These are phyloP conservation scores for Irena cyanogastra DNA, from an alignment of 2,113 vertebrate genomes.

Conservation along the genomic window DNA sequence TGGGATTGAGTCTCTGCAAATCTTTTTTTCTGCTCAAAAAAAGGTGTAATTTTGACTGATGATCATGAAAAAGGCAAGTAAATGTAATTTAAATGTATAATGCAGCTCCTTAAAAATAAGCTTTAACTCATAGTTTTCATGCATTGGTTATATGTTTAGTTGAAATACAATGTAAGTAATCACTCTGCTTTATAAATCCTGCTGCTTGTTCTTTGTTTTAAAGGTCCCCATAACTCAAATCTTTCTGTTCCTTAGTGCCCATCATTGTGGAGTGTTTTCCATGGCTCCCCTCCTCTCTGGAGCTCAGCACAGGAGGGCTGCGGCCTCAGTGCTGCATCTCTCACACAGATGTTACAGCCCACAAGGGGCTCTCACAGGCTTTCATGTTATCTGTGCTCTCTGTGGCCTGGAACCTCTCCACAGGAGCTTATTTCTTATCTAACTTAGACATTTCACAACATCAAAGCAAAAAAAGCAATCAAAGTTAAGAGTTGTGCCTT, in stretches of 20 bases:
- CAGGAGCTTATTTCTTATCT: slow-evolving; percentile 5
- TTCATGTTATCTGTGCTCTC: slow-evolving; percentile 23
- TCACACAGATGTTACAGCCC: neutral
- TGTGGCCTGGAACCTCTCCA: neutral
- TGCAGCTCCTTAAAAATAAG: neutral
- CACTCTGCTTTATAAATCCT: neutral
- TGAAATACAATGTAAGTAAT: neutral
- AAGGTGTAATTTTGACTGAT: neutral
- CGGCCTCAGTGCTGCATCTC: fast-evolving
- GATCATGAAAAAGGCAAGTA: neutral
- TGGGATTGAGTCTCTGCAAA: neutral
- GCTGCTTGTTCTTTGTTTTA: neutral
- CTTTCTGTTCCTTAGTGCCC: neutral
- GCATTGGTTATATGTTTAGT: neutral
- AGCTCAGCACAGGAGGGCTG: neutral
- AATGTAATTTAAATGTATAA: neutral
- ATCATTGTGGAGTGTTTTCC: neutral
- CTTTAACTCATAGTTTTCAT: neutral
- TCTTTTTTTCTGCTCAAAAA: neutral
- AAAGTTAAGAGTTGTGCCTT: neutral
- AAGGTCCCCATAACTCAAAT: neutral
- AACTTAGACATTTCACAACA: neutral
- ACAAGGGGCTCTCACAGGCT: neutral
- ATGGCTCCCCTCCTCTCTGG: neutral
- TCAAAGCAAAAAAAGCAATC: slow-evolving; percentile 4